These are phyloP conservation scores for Pelmatolapia mariae DNA, from an alignment of 2,113 vertebrate genomes.

Conservation along the genomic window DNA sequence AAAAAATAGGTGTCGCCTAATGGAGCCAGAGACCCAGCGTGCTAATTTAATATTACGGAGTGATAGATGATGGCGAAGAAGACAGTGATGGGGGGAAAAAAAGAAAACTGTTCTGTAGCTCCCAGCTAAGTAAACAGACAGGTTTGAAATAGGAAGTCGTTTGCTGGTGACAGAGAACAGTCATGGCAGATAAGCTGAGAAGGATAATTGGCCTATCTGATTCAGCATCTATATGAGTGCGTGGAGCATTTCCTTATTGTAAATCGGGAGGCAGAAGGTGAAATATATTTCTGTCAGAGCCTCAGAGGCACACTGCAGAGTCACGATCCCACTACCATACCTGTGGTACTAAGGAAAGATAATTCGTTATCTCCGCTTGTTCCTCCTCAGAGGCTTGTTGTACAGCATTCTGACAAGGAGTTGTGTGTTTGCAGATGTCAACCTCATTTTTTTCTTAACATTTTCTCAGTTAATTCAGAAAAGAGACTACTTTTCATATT, in stretches of 20 bases:
- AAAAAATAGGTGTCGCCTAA: not conserved
- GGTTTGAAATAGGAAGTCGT: not conserved
- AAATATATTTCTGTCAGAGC: slow-evolving; percentile 24
- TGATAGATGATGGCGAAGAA: not conserved
- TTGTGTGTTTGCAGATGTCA: not conserved
- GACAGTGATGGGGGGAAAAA: accelerated
- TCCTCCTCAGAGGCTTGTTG: not conserved
- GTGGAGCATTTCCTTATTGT: slow-evolving; percentile 20
- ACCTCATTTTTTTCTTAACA: not conserved
- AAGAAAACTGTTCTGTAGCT: not conserved
- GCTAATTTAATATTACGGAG: not conserved
- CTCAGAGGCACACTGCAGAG: not conserved
- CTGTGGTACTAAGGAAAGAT: not conserved
- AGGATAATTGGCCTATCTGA: slow-evolving; percentile 41
- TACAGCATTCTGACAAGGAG: not conserved
- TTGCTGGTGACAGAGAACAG: slow-evolving; percentile 29
- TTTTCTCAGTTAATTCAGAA: not conserved
- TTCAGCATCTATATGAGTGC: slow-evolving; percentile 6
- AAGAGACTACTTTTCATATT: not conserved
- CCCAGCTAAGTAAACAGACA: slow-evolving; percentile 24
- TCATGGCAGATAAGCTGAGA: slow-evolving; percentile 5
- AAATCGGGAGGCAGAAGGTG: slow-evolving; percentile 18
- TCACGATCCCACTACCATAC: not conserved
- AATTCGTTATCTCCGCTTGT: slow-evolving; percentile 13
- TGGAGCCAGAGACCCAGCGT: not conserved